A percentile compares a stretch with the other conserved stretches of the same genome.
Conservation (phyloP, 2,113 vertebrate species). For the Speoplatyrhinus poulsoni region DNA sequence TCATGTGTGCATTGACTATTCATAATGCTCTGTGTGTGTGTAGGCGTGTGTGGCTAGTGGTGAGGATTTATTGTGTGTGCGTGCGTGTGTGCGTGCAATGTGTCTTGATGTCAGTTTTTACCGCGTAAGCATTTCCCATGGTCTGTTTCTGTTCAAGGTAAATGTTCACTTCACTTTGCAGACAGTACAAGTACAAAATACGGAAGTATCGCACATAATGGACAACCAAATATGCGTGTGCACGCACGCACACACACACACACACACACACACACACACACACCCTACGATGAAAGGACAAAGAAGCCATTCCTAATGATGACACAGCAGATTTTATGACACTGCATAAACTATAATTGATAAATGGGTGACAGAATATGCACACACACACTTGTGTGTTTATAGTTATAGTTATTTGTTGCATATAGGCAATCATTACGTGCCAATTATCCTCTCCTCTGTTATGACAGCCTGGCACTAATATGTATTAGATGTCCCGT, state of each 20-base stretch:
- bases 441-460: slow-evolving; percentile 43
- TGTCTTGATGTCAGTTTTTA: not conserved
- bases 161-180: slow-evolving; percentile 15
- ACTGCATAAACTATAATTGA: slow-evolving; percentile 55
- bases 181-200: slow-evolving; percentile 9
- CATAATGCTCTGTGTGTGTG: not conserved
- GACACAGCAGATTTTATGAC: slow-evolving; percentile 48
- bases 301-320: slow-evolving; percentile 44
- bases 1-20: not conserved
- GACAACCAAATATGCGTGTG: not conserved
- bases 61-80: not conserved
- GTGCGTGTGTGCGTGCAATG: not conserved
- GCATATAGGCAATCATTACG: slow-evolving; percentile 33
- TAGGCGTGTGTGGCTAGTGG: slow-evolving; percentile 14
- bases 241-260: not conserved
- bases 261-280: slow-evolving; percentile 4
- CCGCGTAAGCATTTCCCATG: not conserved
- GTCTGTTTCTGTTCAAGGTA: slow-evolving; percentile 19
- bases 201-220: slow-evolving; percentile 3
- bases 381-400: slow-evolving; percentile 24
- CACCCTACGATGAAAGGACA: slow-evolving; percentile 36
- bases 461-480: not conserved
- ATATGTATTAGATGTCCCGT: not conserved
- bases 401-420: slow-evolving; percentile 52
- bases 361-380: slow-evolving; percentile 32